Evolutionary conservation across 2,113 vertebrate species (phyloP).

Genomic region (Platycercus adscitus): DNA sequence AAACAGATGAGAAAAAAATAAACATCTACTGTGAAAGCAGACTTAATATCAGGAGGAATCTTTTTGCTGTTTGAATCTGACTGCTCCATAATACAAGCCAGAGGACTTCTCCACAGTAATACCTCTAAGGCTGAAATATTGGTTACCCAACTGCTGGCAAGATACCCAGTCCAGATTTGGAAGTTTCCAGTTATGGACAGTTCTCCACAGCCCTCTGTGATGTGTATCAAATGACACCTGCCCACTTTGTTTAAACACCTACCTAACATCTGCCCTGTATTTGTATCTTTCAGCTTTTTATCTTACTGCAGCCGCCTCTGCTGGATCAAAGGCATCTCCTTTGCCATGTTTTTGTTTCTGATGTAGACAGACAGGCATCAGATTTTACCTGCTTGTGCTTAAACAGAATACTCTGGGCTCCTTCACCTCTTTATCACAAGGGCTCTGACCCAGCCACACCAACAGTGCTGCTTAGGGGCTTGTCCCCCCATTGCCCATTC

Average conservation of each 20-base stretch:
- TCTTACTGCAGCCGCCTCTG: neutral
- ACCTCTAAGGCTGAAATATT: neutral
- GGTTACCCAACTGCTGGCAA: neutral
- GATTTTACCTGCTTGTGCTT: neutral
- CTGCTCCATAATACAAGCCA: neutral
- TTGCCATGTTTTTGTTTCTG: neutral
- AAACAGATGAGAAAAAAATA: neutral
- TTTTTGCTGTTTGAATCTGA: neutral
- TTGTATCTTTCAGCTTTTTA: neutral
- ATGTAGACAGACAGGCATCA: neutral
- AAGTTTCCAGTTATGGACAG: neutral
- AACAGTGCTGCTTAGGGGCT: neutral
- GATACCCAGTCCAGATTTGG: neutral
- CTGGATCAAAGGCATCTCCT: neutral
- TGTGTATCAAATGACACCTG: neutral
- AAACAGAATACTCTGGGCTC: neutral
- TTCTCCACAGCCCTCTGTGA: neutral
- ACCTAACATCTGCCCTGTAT: neutral
- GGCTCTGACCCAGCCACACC: neutral
- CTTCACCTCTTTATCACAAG: neutral
- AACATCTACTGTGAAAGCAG: neutral
- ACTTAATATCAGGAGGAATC: neutral
- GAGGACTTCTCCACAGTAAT: neutral
- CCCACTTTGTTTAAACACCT: neutral
- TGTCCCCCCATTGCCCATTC: neutral